Conservation (phyloP, 1,140 invertebrate genomes). For the Pogonomyrmex californicus region DNA sequence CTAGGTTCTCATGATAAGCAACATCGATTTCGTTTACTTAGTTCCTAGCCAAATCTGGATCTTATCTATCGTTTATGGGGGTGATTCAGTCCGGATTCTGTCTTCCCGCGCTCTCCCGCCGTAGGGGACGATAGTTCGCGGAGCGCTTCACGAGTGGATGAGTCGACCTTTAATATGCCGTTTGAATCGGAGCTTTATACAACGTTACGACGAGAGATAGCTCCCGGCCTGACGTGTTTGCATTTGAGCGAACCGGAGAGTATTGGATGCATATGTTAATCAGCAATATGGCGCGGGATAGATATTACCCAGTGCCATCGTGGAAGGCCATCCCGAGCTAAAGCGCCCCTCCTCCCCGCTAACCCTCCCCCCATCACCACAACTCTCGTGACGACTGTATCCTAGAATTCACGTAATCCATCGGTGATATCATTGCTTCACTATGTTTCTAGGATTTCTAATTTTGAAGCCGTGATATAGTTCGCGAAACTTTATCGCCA, state of each 20-base stretch:
- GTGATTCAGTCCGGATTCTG: slow-evolving; percentile 75
- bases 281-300: slow-evolving; percentile 83
- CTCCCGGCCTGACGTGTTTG: slow-evolving; percentile 83
- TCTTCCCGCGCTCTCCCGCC: slow-evolving; percentile 52
- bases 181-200: slow-evolving; percentile 84
- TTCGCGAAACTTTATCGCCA: slow-evolving; percentile 67
- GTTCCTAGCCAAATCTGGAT: slow-evolving; percentile 41
- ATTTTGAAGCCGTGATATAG: slow-evolving; percentile 72
- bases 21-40: slow-evolving; percentile 60
- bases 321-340: slow-evolving; percentile 70
- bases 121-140: slow-evolving; percentile 80
- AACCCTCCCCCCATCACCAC: background rate
- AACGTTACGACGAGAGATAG: slow-evolving; percentile 82
- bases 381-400: slow-evolving; percentile 64
- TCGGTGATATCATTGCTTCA: slow-evolving; percentile 34
- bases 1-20: slow-evolving; percentile 9
- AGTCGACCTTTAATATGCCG: slow-evolving; percentile 85
- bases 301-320: slow-evolving; percentile 81
- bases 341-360: slow-evolving; percentile 64
- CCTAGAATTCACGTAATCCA: slow-evolving; percentile 70
- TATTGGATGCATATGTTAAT: slow-evolving; percentile 86
- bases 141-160: slow-evolving; percentile 78
- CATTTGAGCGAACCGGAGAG: slow-evolving; percentile 81
- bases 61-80: slow-evolving; percentile 74
- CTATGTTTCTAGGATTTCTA: slow-evolving; percentile 76